A percentile compares a stretch with the other conserved stretches of the same genome.
Conservation (phyloP, 1,140 invertebrate species). For the Paracyclopina nana region DNA sequence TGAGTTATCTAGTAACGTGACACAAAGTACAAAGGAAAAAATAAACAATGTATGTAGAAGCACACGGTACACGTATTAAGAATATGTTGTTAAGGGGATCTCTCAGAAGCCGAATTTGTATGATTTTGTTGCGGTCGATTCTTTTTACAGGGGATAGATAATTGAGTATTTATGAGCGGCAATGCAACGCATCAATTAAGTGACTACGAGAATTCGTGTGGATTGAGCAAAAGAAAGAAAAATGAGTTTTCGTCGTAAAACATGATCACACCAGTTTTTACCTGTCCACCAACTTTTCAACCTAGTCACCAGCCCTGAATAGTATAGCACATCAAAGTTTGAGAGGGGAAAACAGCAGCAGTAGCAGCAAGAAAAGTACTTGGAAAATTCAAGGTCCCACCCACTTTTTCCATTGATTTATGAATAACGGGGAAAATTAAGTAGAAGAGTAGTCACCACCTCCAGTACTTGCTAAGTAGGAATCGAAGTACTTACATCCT, state of each 20-base stretch:
- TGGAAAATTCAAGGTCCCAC: not conserved
- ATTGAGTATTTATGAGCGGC: too few relatives aligned
- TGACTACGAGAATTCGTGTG: too few relatives aligned
- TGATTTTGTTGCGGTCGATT: not conserved
- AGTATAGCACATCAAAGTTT: not conserved
- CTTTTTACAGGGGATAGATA: too few relatives aligned
- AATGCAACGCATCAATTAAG: too few relatives aligned
- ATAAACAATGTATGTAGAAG: not conserved
- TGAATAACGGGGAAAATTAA: not conserved
- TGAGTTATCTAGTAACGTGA: not conserved
- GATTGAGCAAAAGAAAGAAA: too few relatives aligned
- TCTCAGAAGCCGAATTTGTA: not conserved
- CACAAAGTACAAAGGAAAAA: not conserved
- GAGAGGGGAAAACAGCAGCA: not conserved
- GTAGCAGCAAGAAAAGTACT: not conserved
- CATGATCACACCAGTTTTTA: too few relatives aligned
- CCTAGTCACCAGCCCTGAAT: not conserved
- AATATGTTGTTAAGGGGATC: not conserved
- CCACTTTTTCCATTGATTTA: not conserved
- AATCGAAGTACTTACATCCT: constrained; percentile 5
- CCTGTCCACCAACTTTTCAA: too few relatives aligned
- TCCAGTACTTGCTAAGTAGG: not conserved
- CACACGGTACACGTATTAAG: not conserved
- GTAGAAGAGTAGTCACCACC: not conserved
- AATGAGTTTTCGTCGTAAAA: too few relatives aligned